These are phyloP conservation scores for Coronaproctus castanopsis DNA, from an alignment of 2,888 invertebrate genomes.

Conservation along the genomic window DNA sequence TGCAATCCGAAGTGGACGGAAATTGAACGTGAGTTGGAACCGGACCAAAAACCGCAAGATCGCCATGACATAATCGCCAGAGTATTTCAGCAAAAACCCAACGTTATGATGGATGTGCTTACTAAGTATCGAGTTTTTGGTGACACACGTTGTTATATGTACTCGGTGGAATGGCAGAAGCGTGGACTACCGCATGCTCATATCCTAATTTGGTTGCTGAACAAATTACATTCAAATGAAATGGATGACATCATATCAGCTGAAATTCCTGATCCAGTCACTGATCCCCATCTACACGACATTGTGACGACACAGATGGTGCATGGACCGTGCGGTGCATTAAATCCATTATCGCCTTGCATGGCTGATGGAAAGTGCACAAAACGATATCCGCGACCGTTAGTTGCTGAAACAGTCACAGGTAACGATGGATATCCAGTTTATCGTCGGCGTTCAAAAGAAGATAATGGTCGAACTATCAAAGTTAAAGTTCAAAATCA, in stretches of 20 bases:
- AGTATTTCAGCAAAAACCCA: conserved; percentile 16
- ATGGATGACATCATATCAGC: conserved; percentile 23
- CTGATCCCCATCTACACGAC: conserved; percentile 20
- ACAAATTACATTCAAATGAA: conserved; percentile 22
- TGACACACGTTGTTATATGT: conserved; percentile 19
- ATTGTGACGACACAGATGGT: conserved; percentile 24
- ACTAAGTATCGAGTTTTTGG: conserved; percentile 15
- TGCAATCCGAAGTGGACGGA: conserved; percentile 23
- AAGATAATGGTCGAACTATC: conserved; percentile 22
- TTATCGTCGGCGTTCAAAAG: conserved; percentile 19
- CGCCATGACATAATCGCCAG: conserved; percentile 20
- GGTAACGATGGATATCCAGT: conserved; percentile 23
- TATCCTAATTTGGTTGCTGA: conserved; percentile 23
- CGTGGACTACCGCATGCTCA: conserved; percentile 22
- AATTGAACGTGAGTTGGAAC: conserved; percentile 17
- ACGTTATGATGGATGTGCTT: conserved; percentile 11
- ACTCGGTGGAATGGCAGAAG: conserved; percentile 22
- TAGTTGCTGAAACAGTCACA: conserved; percentile 21
- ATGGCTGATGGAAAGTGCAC: conserved; percentile 21
- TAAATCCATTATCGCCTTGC: conserved; percentile 20
- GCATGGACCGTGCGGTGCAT: conserved; percentile 21
- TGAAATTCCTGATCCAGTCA: conserved; percentile 22
- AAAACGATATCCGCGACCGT: conserved; percentile 19
- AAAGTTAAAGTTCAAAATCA: conserved; percentile 16
- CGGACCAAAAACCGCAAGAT: conserved; percentile 16